Percentiles rank a stretch among this genome's conserved stretches.
phyloP scores from a whole-genome alignment of 2,113 vertebrate species.

The Tursiops truncatus region DNA sequence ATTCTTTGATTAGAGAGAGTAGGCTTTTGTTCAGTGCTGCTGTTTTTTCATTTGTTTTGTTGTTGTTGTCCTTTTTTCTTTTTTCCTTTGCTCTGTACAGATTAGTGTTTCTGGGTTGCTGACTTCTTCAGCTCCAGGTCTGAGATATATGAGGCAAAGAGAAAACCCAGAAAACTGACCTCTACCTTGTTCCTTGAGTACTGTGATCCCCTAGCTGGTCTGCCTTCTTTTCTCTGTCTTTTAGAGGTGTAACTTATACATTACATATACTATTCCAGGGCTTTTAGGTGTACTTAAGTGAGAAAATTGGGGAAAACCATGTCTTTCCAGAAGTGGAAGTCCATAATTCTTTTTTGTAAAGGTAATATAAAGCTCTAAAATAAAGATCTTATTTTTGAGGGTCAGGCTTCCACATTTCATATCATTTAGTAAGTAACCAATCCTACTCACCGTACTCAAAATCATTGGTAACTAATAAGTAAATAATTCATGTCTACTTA shows the following conservation, averaged over 20 bases:
- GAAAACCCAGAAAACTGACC: not conserved
- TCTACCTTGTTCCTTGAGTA: not conserved
- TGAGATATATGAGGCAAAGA: not conserved
- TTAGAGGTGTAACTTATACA: not conserved
- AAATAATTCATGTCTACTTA: not conserved
- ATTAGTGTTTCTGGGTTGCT: not conserved
- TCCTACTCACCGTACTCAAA: not conserved
- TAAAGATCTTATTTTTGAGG: not conserved
- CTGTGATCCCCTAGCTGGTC: not conserved
- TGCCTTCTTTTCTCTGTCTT: not conserved
- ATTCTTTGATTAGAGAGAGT: not conserved
- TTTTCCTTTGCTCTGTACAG: not conserved
- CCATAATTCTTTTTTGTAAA: not conserved
- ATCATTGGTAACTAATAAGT: not conserved
- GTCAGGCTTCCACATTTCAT: not conserved
- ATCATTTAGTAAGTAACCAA: not conserved
- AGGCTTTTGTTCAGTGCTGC: not conserved
- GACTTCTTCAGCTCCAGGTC: not conserved
- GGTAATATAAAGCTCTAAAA: not conserved
- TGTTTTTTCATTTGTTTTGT: no score
- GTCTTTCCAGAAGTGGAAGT: not conserved
- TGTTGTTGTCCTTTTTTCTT: not conserved
- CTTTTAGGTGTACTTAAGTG: not conserved
- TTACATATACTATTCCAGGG: not conserved
- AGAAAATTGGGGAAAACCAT: not conserved